Percentiles rank a stretch among this genome's conserved stretches.
Conservation (phyloP, 2,888 invertebrate species). For the Trissolcus japonicus region DNA sequence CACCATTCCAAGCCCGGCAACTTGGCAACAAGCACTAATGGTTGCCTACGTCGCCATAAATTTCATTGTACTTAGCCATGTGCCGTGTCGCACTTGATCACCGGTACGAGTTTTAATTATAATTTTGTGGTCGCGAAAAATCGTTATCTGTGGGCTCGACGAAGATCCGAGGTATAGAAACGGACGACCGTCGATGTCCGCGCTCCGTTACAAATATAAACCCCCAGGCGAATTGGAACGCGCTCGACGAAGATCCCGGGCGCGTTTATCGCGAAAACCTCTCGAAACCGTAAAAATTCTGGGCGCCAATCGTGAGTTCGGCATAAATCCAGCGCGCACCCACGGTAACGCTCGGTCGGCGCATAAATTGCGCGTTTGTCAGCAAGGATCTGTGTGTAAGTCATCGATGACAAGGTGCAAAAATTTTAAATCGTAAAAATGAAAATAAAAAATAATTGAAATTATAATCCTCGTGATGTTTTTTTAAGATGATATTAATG, state of each 20-base stretch:
- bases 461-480: constrained; percentile 6
- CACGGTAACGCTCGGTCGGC: constrained; percentile 4
- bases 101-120: constrained; percentile 55
- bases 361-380: constrained; percentile 21
- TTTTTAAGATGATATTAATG: constrained; percentile 45
- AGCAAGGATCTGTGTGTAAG: constrained; percentile 16
- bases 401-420: constrained; percentile 15
- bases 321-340: constrained; percentile 17
- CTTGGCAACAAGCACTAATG: constrained; percentile 61
- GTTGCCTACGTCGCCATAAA: constrained; percentile 61
- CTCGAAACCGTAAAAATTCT: constrained; percentile 4
- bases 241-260: constrained; percentile 6
- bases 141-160: constrained; percentile 32
- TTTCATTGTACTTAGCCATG: constrained; percentile 63
- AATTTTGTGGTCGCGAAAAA: constrained; percentile 48
- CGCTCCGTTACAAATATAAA: constrained; percentile 35
- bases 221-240: constrained; percentile 34
- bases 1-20: constrained; percentile 58
- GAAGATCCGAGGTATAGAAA: constrained; percentile 18
- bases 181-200: constrained; percentile 5
- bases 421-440: constrained; percentile 12
- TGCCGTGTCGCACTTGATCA: constrained; percentile 55
- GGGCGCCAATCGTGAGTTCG: constrained; percentile 27
- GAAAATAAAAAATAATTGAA: neutral
- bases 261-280: constrained; percentile 16